Percentiles rank a stretch among this genome's conserved stretches.
Evolutionary conservation across 2,888 invertebrate genomes (phyloP).

Genomic region (Encarsia formosa): DNA sequence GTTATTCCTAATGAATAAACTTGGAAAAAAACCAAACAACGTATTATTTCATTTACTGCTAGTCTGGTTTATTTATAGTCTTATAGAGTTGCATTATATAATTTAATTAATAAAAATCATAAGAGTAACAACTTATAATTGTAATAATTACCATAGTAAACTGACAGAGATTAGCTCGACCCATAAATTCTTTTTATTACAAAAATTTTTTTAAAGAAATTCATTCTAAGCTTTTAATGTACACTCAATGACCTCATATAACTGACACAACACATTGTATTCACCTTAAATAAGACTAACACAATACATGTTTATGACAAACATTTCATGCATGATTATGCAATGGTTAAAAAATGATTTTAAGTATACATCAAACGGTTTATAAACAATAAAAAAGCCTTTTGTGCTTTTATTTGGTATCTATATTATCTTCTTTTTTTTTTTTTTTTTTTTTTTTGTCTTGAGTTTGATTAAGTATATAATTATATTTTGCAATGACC

Average conservation of each 20-base stretch:
- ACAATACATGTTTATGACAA: conserved; percentile 16
- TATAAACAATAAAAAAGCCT: conserved; percentile 11
- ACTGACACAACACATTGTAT: conserved; percentile 18
- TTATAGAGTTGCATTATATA: no score
- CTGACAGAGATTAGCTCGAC: conserved; percentile 29
- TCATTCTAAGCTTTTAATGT: conserved; percentile 13
- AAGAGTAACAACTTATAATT: conserved; percentile 35
- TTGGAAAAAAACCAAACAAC: conserved; percentile 2
- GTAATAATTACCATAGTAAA: conserved; percentile 33
- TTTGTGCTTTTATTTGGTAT: no score
- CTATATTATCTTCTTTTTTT: no score
- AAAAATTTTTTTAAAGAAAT: conserved; percentile 19
- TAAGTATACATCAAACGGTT: conserved; percentile 11
- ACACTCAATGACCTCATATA: conserved; percentile 17
- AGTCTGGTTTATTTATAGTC: conserved; percentile 30
- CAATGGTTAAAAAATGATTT: conserved; percentile 7
- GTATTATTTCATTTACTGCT: not conserved
- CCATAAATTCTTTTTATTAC: conserved; percentile 18
- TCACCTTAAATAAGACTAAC: no score
- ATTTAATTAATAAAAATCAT: conserved; percentile 37
- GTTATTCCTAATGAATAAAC: no score
- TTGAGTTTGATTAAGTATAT: no score
- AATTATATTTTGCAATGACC: no score
- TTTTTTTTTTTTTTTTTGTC: no score
- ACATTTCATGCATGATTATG: conserved; percentile 13